A percentile compares a stretch with the other conserved stretches of the same genome.
Conservation (phyloP, 2,113 vertebrate species). For the Centropus unirufus region DNA sequence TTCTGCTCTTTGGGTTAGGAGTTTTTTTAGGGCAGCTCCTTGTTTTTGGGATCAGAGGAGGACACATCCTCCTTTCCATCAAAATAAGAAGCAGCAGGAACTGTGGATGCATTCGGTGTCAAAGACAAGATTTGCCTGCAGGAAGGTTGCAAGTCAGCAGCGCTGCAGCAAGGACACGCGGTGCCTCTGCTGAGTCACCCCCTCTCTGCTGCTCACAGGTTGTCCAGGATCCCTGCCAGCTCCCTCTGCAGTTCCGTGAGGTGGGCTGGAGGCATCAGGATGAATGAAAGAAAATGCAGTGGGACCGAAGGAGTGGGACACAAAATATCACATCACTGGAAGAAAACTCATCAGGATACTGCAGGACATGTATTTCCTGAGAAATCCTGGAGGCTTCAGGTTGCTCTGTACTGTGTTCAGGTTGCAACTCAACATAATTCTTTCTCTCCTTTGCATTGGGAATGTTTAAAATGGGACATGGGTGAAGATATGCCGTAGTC, state of each 20-base stretch:
- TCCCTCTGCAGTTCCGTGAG: not conserved
- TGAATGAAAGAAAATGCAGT: not conserved
- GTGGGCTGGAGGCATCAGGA: not conserved
- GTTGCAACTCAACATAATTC: too few species aligned
- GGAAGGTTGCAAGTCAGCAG: not conserved
- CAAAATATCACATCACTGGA: not conserved
- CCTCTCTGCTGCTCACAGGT: slow-evolving; percentile 23
- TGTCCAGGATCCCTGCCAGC: slow-evolving; percentile 5
- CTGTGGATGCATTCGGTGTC: not conserved
- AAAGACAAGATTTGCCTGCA: not conserved
- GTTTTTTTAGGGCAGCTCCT: not conserved
- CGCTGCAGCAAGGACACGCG: not conserved
- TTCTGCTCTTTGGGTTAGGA: not conserved
- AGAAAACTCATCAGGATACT: not conserved
- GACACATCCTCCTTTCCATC: not conserved
- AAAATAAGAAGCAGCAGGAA: not conserved
- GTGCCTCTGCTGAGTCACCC: slow-evolving; percentile 60
- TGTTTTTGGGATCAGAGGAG: not conserved
- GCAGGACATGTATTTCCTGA: not conserved
- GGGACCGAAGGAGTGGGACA: too few species aligned
- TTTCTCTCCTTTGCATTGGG: not conserved
- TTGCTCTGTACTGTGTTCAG: not conserved
- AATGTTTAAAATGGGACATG: not conserved
- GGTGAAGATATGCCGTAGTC: not conserved
- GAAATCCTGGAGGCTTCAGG: not conserved